Evolutionary conservation across 2,797 vertebrate genomes (phyloP).

Genomic region (Diplodus puntazzo): DNA sequence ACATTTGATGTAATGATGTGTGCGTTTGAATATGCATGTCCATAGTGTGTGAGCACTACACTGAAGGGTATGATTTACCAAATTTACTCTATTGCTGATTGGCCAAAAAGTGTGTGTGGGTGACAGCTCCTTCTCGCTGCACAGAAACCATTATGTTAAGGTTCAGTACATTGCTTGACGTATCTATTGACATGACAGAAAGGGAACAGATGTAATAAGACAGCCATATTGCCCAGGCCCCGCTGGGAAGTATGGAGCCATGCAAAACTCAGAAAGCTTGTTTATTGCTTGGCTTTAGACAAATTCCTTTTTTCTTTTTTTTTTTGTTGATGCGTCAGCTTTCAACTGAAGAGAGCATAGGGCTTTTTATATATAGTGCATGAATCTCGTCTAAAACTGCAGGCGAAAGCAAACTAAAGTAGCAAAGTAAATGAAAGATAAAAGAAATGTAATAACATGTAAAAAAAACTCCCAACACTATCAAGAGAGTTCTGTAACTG

Average conservation of each 20-base stretch:
- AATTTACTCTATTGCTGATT: conserved; percentile 24
- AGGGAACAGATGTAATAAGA: conserved; percentile 37
- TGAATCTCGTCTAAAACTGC: conserved; percentile 6
- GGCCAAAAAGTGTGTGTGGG: not conserved
- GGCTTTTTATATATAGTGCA: conserved; percentile 31
- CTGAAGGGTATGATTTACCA: conserved; percentile 30
- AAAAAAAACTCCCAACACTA: not conserved
- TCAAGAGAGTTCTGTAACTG: conserved; percentile 1
- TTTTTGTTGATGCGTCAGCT: conserved; percentile 36
- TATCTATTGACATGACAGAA: conserved; percentile 19
- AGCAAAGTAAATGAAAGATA: conserved; percentile 28
- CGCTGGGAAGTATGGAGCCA: conserved; percentile 23
- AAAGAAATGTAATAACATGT: not conserved
- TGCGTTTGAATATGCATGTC: conserved; percentile 56
- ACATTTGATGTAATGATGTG: conserved; percentile 63
- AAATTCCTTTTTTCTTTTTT: conserved; percentile 1
- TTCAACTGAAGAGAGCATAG: conserved; percentile 21
- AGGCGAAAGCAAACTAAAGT: conserved; percentile 1
- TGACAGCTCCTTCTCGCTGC: conserved; percentile 3
- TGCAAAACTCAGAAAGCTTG: conserved; percentile 29
- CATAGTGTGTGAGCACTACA: not conserved
- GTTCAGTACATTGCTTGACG: conserved; percentile 6
- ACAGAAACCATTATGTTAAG: conserved; percentile 13
- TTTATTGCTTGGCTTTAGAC: conserved; percentile 28
- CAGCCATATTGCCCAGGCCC: conserved; percentile 27